Evolutionary conservation across 2,113 vertebrate genomes (phyloP), one percentile per base, ranked within the genome.

Genomic region (Mirounga angustirostris): DNA sequence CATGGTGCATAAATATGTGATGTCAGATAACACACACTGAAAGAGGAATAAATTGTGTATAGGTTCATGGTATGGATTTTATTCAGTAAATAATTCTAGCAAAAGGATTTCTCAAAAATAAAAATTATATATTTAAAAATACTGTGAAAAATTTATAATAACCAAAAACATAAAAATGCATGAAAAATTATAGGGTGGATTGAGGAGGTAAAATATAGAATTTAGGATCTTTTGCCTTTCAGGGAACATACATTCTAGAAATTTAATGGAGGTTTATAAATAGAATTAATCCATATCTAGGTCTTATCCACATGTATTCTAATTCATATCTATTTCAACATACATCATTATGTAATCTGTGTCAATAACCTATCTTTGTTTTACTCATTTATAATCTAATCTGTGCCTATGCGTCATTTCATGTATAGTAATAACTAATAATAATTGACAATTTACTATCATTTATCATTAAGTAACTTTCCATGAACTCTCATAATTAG

Each of bases 341-440:
- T 88, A 2, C 61, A 50, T 46, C 28, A 63, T 71, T 86, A 74
- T 58, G 1, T 73, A 87, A 65, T 67, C 30, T 63, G 7, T 90
- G 6, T 16, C 1, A 1, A 2, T 76, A 28, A 7, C 1, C 46
- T 50, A 36, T 82, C 24, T 82, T 88, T 78, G 87, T 73, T 90
- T 86, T 82, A 54, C 15, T 26, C 5, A 15, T 56, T 5, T 91
- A 3, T 36, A 65, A 85, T 59, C 11, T 96, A 69, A 22, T 59
- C 4, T 94, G 12, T 83, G 4, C 12, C 2, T 82, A 22, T 65
- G 13, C 16, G 21, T 91, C 24, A 69, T 58, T 80, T 18, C 11
- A 88, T 67, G 16, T 13, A 56, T 67, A 93, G n/a, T 97, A 87
- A 67, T 46, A 91, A 24, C 30, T 84, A 65, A 58, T 93, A 61